Percentiles rank a stretch among this genome's conserved stretches.
Conservation (phyloP, 2,888 invertebrate genomes). For the Diaperis boleti region DNA sequence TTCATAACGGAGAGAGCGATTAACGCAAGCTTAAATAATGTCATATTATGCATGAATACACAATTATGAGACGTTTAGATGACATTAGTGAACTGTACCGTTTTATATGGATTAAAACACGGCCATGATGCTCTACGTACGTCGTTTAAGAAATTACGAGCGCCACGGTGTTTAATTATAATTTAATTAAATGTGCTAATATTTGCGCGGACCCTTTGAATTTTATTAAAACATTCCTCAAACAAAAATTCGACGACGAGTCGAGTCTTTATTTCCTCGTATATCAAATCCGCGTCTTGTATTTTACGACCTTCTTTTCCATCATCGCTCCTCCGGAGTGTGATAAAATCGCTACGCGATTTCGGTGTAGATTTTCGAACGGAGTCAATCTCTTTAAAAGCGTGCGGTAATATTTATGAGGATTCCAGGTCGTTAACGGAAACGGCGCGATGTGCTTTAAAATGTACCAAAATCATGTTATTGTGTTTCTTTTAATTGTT, state of each 20-base stretch:
- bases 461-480: too few relatives aligned
- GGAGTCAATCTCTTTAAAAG: not conserved
- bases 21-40: constrained; percentile 61
- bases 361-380: not conserved
- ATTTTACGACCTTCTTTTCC: constrained; percentile 14
- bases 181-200: constrained; percentile 48
- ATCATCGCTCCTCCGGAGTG: constrained; percentile 10
- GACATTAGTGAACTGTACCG: constrained; percentile 56
- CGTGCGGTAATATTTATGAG: not conserved
- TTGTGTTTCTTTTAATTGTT: too few relatives aligned
- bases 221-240: constrained; percentile 34
- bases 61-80: constrained; percentile 58
- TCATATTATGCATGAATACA: constrained; percentile 61
- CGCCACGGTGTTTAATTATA: constrained; percentile 46
- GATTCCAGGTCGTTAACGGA: not conserved
- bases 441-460: too few relatives aligned
- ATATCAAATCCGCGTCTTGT: constrained; percentile 8
- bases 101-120: constrained; percentile 53
- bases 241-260: constrained; percentile 14
- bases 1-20: constrained; percentile 56
- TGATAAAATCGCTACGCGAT: constrained; percentile 2
- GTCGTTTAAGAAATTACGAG: constrained; percentile 42
- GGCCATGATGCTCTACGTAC: constrained; percentile 39
- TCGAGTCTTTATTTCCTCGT: not conserved
- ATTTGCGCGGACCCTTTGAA: constrained; percentile 37